Base-by-base conservation (phyloP, 2,113 vertebrate species). In the Malaclemys terrapin region DNA sequence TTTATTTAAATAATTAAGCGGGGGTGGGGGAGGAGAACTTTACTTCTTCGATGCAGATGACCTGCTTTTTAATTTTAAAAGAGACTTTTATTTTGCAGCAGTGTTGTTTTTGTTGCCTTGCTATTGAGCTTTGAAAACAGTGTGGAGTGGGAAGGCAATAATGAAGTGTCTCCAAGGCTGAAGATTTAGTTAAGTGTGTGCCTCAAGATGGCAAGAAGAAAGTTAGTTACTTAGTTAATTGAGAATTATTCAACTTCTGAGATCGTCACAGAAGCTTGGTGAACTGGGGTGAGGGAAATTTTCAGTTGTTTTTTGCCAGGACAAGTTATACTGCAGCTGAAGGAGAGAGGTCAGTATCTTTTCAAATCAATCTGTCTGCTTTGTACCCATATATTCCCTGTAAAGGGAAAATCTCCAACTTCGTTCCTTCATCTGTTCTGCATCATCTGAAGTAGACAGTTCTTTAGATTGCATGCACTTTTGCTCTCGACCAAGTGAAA, bases 1-100 rank as follows among this genome's bases (percentile, higher is more conserved):
- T 56, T 27, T 72, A 5, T 49, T 80, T 59, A 62, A 93, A 89
- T 81, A 88, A 81, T 93, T n/a, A 87, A 88, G 81, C 53, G 14
- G 2, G 25, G 35, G 35, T 10, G 35, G 2, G 29, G 45, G 38
- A 49, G 57, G 1, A 5, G 8, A 47, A 75, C 86, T 5, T 80
- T 84, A 87, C 59, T 91, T 90, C 11, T 90, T 49, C 53, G 50
- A 92, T 65, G 90, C 87, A 89, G 86, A 97, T 88, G 92, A 89
- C 50, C 89, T 87, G 38, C 62, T 94, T 85, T 95, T 91, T 94
- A 93, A 92, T 95, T 97, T 96, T 93, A 95, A 92, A 88, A 95
- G 96, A 97, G 97, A 98, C 97, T 98, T 84, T 98, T 98, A 98
- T 98, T 98, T 98, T 98, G 97, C 96, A 98, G 89, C 94, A 94